Base-by-base conservation (phyloP, 1,140 invertebrate genomes). In the Manduca sexta region DNA sequence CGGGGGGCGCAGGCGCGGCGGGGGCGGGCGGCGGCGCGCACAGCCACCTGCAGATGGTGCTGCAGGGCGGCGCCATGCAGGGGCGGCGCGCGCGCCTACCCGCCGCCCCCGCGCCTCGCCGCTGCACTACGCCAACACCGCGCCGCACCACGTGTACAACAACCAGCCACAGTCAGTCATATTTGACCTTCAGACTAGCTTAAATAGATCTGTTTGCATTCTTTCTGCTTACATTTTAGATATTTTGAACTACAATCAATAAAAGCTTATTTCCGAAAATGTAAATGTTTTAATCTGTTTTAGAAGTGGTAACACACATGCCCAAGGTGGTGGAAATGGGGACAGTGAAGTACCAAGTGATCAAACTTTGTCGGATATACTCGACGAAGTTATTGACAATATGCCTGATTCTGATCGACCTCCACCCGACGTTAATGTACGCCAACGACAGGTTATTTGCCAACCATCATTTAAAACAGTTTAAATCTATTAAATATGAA, bases 321-420 rank as follows among this genome's bases (percentile, higher is more conserved):
- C 59, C 1, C 68, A 64, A 52, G 56, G 52, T 10, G 58, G 56
- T n/a, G 49, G 57, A 10, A 67, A 60, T 2, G 66, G 69, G 0
- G 81, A 79, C 47, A 60, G 61, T 43, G 80, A 84, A 38, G 69
- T 77, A 31, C 75, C 75, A 43, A 88, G 88, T 40, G 94, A 96
- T 85, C 90, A 91, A 11, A 86, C 92, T 52, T 82, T 96, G 26
- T 95, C 93, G 3, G 92, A 93, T 59, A 91, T 97, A 60, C 71
- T 97, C 53, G 94, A 96, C 86, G 91, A 93, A 79, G 91, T 96
- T 34, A 94, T 95, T 61, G 93, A 95, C 41, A 74, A 69, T 48
- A 90, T 94, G 71, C 77, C 77, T 11, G 79, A 81, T 52, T 60
- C 69, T 7, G 81, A 83, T 31, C 64, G 79, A 10, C 53, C 64